Conservation (phyloP, 1,140 invertebrate genomes). For the Stegodyphus mimosarum region DNA sequence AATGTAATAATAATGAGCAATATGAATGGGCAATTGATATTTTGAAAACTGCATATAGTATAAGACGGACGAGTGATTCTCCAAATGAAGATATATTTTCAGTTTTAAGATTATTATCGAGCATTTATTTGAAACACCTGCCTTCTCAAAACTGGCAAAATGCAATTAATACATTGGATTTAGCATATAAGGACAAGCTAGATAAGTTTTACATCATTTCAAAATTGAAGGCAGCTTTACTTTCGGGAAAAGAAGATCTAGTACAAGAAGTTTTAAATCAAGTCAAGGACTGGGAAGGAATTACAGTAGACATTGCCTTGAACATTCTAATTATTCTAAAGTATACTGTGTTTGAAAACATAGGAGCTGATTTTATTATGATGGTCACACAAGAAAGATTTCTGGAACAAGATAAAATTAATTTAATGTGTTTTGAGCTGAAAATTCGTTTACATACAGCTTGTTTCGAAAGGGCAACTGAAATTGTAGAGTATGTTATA, state of each 20-base stretch:
- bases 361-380: neutral
- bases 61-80: neutral
- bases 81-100: neutral
- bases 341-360: neutral
- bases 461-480: neutral
- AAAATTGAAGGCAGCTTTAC: neutral
- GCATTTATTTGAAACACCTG: neutral
- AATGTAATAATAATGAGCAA: neutral
- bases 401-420: neutral
- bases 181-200: neutral
- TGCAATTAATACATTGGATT: neutral
- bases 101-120: neutral
- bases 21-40: constrained; percentile 5
- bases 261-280: constrained; percentile 2
- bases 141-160: constrained; percentile 3
- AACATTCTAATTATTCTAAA: neutral
- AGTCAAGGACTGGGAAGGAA: neutral
- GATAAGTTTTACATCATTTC: neutral
- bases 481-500: neutral
- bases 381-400: neutral
- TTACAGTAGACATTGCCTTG: neutral
- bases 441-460: neutral
- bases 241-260: neutral
- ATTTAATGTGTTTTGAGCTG: constrained; percentile 6
- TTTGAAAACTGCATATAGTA: neutral